Base-by-base conservation (phyloP, 2,888 invertebrate genomes). In the Leptarthrus brevirostris region DNA sequence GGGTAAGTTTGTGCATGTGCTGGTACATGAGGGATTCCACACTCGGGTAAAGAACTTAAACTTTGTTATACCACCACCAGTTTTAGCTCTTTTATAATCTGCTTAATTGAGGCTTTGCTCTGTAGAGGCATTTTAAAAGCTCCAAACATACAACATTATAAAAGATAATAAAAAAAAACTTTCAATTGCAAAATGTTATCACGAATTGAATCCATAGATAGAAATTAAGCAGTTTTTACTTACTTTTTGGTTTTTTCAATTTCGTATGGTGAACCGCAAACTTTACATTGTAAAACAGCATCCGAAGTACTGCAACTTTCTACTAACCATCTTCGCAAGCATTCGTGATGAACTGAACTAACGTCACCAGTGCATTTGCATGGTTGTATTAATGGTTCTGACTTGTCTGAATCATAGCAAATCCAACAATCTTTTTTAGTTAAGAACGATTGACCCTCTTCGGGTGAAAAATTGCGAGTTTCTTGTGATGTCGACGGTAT, bases 281-380 rank as follows among this genome's bases (percentile, higher is more conserved):
- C 94, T 84, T 94, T 94, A 85, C 95, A 95, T 73, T 90, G 89
- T 30, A 93, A 84, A 78, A 92, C 90, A 4, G 90, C 88, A 76
- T 89, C 90, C 6, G 90, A 87, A 8, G 91, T 90, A 80, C 91
- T 91, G 90, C 92, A 85, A 72, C 93, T 95, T 88, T 96, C 95
- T 71, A 95, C 92, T 1, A 96, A 89, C 96, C 96, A 96, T 76
- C 93, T 89, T 75, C 94, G 89, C 72, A 96, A 87, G 83, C 96
- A 96, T 83, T 96, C 94, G 82, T 96, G 95, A 86, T 96, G 95
- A 64, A 96, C 96, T 30, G 92, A 92, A 75, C 94, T 92, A n/a
- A 95, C 94, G 85, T 96, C 96, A 6, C 96, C 96, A 53, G 93
- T 92, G 84, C 96, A 96, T 73, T 91, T 91, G 81, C 96, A 97